Percentiles rank a stretch among this genome's conserved stretches.
These are phyloP conservation scores for Merluccius polli DNA, from an alignment of 2,797 vertebrate genomes.

Conservation along the genomic window DNA sequence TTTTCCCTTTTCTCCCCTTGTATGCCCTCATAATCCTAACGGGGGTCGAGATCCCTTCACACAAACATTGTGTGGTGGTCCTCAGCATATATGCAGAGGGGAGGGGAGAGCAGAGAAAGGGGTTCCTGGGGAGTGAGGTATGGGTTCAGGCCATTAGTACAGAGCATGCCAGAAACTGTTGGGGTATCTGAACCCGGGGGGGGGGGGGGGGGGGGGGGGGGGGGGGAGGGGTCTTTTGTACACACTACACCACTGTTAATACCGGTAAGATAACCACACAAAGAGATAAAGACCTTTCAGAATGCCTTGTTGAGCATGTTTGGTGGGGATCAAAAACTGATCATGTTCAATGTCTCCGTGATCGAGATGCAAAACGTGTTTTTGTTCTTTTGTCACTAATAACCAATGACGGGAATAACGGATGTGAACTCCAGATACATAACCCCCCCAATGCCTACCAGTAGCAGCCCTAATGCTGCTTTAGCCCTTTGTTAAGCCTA, in stretches of 20 bases:
- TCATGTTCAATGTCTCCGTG: slow-evolving; percentile 38
- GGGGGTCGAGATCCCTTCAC: slow-evolving; percentile 52
- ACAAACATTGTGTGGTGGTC: slow-evolving; percentile 64
- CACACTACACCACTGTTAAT: slow-evolving; percentile 56
- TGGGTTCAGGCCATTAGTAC: slow-evolving; percentile 51
- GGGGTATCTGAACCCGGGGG: slow-evolving; percentile 15
- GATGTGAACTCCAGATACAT: slow-evolving; percentile 31
- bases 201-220: neutral
- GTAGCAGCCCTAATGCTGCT: slow-evolving; percentile 62
- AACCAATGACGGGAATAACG: slow-evolving; percentile 28
- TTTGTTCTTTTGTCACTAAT: slow-evolving; percentile 23
- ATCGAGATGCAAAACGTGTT: neutral
- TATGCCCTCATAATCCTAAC: slow-evolving; percentile 52
- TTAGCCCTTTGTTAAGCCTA: slow-evolving; percentile 62
- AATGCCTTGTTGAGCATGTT: slow-evolving; percentile 52
- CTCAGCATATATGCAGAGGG: slow-evolving; percentile 23
- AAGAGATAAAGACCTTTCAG: slow-evolving; percentile 49
- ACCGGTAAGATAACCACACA: slow-evolving; percentile 59
- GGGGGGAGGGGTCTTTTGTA: neutral
- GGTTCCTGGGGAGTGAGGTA: slow-evolving; percentile 25
- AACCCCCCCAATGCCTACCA: slow-evolving; percentile 44
- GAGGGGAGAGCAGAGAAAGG: neutral
- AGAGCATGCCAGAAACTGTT: slow-evolving; percentile 57
- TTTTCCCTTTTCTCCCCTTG: slow-evolving; percentile 58
- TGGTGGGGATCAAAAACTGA: slow-evolving; percentile 54